Percentiles rank a stretch among this genome's conserved stretches.
These are phyloP conservation scores for Ochropleura plecta DNA, from an alignment of 2,888 invertebrate species.

Conservation along the genomic window DNA sequence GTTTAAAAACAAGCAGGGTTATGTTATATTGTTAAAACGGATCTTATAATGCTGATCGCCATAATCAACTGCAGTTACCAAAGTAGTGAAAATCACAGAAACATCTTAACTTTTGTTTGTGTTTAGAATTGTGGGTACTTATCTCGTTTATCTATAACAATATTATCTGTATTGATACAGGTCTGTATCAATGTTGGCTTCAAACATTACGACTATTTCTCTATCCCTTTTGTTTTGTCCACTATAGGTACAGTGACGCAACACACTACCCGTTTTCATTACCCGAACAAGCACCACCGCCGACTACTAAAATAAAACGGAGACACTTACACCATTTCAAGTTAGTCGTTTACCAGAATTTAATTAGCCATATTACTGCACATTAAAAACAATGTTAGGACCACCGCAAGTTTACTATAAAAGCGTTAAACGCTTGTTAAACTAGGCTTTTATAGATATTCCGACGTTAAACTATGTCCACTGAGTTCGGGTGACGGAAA, in stretches of 20 bases:
- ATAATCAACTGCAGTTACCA: neutral
- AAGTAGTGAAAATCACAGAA: neutral
- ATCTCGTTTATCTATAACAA: neutral
- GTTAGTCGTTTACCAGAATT: constrained; percentile 80
- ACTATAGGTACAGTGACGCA: constrained; percentile 31
- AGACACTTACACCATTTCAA: constrained; percentile 64
- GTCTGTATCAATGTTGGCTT: neutral
- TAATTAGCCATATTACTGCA: constrained; percentile 87
- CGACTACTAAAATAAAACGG: constrained; percentile 68
- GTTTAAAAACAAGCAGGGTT: neutral
- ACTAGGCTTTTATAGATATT: constrained; percentile 82
- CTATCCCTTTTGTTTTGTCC: constrained; percentile 21
- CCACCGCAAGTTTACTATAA: constrained; percentile 85
- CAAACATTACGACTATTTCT: neutral
- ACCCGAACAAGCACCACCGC: constrained; percentile 40
- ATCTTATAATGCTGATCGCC: neutral
- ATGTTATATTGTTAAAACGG: neutral
- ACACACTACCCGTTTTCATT: constrained; percentile 45
- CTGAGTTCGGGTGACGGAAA: constrained; percentile 66
- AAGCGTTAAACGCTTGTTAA: constrained; percentile 79
- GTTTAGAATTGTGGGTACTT: too few relatives aligned
- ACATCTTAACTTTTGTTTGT: neutral
- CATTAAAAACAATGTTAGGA: constrained; percentile 90
- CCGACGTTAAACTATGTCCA: constrained; percentile 68
- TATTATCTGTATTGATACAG: too few relatives aligned